Percentiles rank a stretch among this genome's conserved stretches.
Conservation (phyloP, 2,113 vertebrate species). For the Sylvilagus bachmani region DNA sequence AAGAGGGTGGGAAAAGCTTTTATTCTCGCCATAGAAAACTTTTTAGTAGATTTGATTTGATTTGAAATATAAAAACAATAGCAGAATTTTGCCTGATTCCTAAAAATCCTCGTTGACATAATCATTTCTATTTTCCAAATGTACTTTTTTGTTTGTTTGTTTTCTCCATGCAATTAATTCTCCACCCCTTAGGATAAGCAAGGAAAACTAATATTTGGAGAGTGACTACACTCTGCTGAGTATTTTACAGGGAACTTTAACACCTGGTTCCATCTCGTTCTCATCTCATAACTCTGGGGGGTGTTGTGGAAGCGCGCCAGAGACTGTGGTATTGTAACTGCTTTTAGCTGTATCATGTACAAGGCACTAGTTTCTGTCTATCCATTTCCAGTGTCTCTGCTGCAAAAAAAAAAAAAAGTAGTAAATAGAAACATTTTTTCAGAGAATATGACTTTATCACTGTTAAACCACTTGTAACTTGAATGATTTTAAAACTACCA, state of each 20-base stretch:
- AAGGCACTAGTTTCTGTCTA: not conserved
- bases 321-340: accelerated
- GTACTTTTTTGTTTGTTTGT: not conserved
- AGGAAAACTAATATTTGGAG: not conserved
- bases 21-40: not conserved
- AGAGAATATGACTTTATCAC: not conserved
- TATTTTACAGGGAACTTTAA: conserved; percentile 1
- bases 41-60: conserved; percentile 25
- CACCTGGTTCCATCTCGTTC: not conserved
- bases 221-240: not conserved
- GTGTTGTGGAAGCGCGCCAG: not conserved
- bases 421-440: not conserved
- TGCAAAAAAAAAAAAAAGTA: not conserved
- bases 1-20: not conserved
- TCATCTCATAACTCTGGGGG: not conserved
- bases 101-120: not conserved
- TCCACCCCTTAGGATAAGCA: not conserved
- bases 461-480: not conserved
- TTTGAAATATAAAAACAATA: conserved; percentile 32
- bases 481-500: not conserved
- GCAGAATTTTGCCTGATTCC: conserved; percentile 16
- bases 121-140: not conserved
- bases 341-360: not conserved
- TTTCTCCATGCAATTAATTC: not conserved
- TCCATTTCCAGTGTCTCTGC: not conserved